Base-by-base conservation (phyloP, 2,888 invertebrate genomes). In the Coenonympha glycerion region DNA sequence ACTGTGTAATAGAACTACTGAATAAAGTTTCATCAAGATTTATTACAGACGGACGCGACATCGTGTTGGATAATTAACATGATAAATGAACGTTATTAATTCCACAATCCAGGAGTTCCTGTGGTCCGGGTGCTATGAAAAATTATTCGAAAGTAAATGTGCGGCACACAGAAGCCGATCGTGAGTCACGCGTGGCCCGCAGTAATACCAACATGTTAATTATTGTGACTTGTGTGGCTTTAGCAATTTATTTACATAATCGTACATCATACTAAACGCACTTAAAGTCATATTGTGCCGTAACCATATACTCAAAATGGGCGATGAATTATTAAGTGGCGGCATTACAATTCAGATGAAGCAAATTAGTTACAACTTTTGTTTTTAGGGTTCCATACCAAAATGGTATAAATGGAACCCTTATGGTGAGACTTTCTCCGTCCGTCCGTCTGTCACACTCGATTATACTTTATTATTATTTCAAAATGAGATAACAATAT, bases 141-240 rank as follows among this genome's bases (percentile, higher is more conserved):
- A 54, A 56, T 59, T 39, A 56, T 51, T 47, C 37, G 55, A 55
- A 55, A 54, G 54, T 47, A 41, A 54, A 28, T 28, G 50, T 49
- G 53, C 47, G 54, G 53, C 56, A 36, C 40, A 57, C 59, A 47
- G 61, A 44, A 62, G 60, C 53, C 46, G 49, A 47, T 62, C 64
- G 64, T 64, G 64, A 62, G 55, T 64, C 64, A 63, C 62, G 63
- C 56, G 44, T 45, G 47, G 49, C 49, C 45, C 28, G 31, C 34
- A 52, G 49, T 34, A 52, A 54, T 47, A 47, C 52, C 41, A 50
- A 52, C 59, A 56, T 58, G 57, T 55, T 62, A 60, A 61, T 61
- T 56, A 56, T 58, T 57, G 30, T 49, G 52, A 57, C 54, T 56
- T 46, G 53, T 52, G 48, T 33, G 49, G 47, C 52, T 51, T 55